Conservation (phyloP, 2,113 vertebrate species). For the Connochaetes taurinus region DNA sequence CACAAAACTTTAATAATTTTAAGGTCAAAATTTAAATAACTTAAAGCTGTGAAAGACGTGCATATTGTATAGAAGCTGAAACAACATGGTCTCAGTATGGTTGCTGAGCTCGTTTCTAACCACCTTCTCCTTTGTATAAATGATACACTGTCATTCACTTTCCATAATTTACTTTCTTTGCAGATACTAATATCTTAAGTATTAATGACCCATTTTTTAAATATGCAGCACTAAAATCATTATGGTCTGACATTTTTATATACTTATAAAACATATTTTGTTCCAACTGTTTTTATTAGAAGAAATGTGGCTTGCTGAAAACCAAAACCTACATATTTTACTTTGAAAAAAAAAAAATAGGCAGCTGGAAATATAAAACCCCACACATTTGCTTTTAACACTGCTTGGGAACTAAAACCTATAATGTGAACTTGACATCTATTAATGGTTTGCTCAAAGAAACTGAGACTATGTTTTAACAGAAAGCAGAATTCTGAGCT, state of each 20-base stretch:
- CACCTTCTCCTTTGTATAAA: neutral
- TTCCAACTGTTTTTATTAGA: constrained; percentile 64
- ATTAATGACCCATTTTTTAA: constrained; percentile 37
- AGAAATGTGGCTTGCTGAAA: constrained; percentile 57
- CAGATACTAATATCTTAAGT: constrained; percentile 46
- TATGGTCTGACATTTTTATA: constrained; percentile 64
- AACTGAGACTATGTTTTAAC: neutral
- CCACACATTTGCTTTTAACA: constrained; percentile 53
- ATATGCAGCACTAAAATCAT: constrained; percentile 55
- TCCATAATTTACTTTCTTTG: constrained; percentile 32
- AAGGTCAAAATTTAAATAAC: neutral
- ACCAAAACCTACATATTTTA: constrained; percentile 65
- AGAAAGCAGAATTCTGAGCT: neutral
- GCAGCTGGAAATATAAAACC: constrained; percentile 51
- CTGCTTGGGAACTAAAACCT: constrained; percentile 37
- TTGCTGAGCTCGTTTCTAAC: constrained; percentile 2
- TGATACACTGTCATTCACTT: constrained; percentile 16
- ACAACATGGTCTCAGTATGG: neutral
- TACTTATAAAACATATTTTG: constrained; percentile 67
- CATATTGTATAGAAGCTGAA: neutral
- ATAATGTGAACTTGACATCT: constrained; percentile 35
- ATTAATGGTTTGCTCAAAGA: neutral
- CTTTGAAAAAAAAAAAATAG: neutral
- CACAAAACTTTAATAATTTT: constrained; percentile 8
- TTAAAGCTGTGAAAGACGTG: constrained; percentile 12